phyloP scores from a whole-genome alignment of 2,888 invertebrate genomes.

The Melieria picta region DNA sequence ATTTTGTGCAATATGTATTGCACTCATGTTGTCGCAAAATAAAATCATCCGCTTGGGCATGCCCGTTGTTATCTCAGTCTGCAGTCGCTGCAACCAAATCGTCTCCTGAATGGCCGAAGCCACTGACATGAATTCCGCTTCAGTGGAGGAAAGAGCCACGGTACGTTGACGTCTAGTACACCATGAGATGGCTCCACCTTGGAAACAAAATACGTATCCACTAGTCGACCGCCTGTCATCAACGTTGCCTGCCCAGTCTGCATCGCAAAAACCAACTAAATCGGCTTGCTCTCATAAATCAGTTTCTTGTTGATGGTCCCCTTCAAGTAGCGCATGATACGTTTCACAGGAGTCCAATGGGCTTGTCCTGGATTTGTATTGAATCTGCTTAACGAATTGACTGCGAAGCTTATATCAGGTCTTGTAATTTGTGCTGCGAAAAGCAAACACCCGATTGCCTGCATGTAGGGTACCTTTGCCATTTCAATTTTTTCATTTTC shows the following conservation, averaged over 20 bases:
- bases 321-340: constrained; percentile 30
- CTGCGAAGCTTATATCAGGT: constrained; percentile 24
- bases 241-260: constrained; percentile 31
- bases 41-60: constrained; percentile 20
- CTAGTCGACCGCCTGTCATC: constrained; percentile 19
- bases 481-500: constrained; percentile 32
- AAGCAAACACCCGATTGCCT: constrained; percentile 39
- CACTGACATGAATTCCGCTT: constrained; percentile 32
- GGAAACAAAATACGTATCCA: too few relatives aligned
- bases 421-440: constrained; percentile 40
- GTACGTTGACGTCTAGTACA: constrained; percentile 30
- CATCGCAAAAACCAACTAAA: constrained; percentile 28
- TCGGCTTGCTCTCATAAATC: neutral
- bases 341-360: constrained; percentile 19
- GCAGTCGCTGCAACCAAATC: constrained; percentile 32
- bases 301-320: constrained; percentile 16
- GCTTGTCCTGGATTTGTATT: constrained; percentile 25
- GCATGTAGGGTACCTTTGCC: constrained; percentile 29
- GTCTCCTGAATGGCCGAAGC: constrained; percentile 27
- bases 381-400: constrained; percentile 34
- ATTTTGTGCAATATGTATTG: constrained; percentile 32
- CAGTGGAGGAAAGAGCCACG: constrained; percentile 35
- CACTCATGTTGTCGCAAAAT: constrained; percentile 37
- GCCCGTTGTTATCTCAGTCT: constrained; percentile 22
- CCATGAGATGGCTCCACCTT: constrained; percentile 33